Base-by-base conservation (phyloP, 2,888 invertebrate species). In the Gasteruption jaculator region DNA sequence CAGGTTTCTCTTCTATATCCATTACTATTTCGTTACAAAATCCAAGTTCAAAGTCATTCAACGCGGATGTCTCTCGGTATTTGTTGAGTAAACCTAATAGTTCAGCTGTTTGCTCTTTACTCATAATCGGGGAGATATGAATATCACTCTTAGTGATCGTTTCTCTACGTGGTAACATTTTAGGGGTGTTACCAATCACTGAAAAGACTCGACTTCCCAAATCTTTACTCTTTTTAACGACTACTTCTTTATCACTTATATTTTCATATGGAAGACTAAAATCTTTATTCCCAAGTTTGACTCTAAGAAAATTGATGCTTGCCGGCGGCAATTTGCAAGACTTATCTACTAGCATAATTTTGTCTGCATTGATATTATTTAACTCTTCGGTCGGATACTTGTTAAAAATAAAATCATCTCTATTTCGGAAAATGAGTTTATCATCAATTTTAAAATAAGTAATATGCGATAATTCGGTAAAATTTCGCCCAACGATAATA, bases 401-500 rank as follows among this genome's bases (percentile, higher is more conserved):
- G 25, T 16, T 15, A 12, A 36, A 16, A 5, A 24, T 14, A 22
- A 34, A 34, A 34, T 34, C 35, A 4, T 34, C 22, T n/a, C 15
- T 18, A 11, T 22, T 12, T 6, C 25, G 10, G 21, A 40, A 34
- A 6, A 34, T 27, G 11, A 34, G 34, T 10, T 19, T 12, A n/a
- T 40, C 20, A 14, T 40, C 34, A 12, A 21, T 16, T 18, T 15
- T 7, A 24, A 11, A 39, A 32, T 33, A 39, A 1, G 33, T 24
- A 0, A 39, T 6, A 4, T 39, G 32, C 4, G 33, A 26, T 11
- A 39, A 14, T 6, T 39, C 39, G 2, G 39, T 41, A 25, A 26
- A 44, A 21, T 35, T 35, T 29, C 40, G 24, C 5, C 37, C 27
- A 19, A 27, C 10, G 5, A 37, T 26, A 18, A 41, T 29, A 3